Percentiles rank a stretch among this genome's conserved stretches.
These are phyloP conservation scores for Actinia tenebrosa DNA, from an alignment of 64 coral and sea anemone species.

Conservation along the genomic window DNA sequence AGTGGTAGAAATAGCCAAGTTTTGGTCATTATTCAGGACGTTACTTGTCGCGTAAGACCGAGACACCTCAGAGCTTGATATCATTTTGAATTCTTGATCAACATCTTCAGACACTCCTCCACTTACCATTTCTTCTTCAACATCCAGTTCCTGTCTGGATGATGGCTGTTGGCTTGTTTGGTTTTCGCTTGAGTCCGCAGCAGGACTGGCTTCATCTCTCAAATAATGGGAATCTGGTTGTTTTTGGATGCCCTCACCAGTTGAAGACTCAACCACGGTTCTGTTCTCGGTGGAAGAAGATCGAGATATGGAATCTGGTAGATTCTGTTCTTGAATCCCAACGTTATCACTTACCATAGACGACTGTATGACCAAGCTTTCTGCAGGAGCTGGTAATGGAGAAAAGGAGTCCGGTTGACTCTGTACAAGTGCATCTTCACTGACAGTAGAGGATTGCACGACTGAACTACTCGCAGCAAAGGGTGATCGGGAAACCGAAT, in stretches of 20 bases:
- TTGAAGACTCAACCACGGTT: background rate
- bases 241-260: background rate
- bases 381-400: background rate
- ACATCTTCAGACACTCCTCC: background rate
- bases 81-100: background rate
- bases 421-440: background rate
- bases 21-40: background rate
- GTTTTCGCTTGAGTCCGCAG: constrained; percentile 1
- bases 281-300: background rate
- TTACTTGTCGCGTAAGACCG: background rate
- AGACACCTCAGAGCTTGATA: constrained; percentile 15
- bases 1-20: background rate
- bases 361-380: background rate
- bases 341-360: background rate
- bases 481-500: background rate
- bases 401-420: background rate
- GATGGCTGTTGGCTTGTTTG: background rate
- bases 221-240: constrained; percentile 1
- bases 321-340: background rate
- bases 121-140: background rate
- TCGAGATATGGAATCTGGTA: constrained; percentile 2
- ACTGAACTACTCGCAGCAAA: background rate
- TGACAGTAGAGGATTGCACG: background rate
- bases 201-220: background rate
- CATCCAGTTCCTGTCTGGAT: background rate